Evolutionary conservation across 1,140 invertebrate species (phyloP).

Genomic region (Lepidurus arcticus): DNA sequence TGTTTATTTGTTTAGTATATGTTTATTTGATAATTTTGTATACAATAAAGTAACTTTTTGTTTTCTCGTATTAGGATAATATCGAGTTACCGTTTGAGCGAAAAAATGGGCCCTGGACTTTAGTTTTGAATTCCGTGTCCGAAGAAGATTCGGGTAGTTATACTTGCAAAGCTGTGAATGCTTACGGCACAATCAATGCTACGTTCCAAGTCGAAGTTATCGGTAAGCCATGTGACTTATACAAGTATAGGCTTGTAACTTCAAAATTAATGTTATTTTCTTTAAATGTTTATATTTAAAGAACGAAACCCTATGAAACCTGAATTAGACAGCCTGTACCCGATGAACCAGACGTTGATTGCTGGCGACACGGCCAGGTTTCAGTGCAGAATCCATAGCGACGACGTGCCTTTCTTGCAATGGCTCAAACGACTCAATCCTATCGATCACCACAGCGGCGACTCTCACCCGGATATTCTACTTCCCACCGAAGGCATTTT

Average conservation of each 20-base stretch:
- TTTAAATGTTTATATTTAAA: background rate
- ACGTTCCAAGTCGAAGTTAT: slow-evolving; percentile 34
- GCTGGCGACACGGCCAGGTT: slow-evolving; percentile 35
- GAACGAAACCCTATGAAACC: slow-evolving; percentile 32
- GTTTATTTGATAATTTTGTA: background rate
- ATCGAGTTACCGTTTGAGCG: slow-evolving; percentile 28
- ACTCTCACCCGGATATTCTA: slow-evolving; percentile 26
- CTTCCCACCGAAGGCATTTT: background rate
- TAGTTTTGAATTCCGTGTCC: slow-evolving; percentile 27
- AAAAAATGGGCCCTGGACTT: slow-evolving; percentile 25
- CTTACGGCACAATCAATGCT: slow-evolving; percentile 32
- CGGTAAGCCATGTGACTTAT: slow-evolving; percentile 6
- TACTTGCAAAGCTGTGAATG: slow-evolving; percentile 31
- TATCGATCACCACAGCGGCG: slow-evolving; percentile 19
- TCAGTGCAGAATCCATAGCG: slow-evolving; percentile 36
- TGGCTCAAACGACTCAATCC: slow-evolving; percentile 36
- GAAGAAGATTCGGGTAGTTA: slow-evolving; percentile 34
- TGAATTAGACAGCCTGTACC: slow-evolving; percentile 31
- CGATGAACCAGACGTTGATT: slow-evolving; percentile 35
- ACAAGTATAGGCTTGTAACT: background rate
- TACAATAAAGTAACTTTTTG: background rate
- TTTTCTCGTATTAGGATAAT: slow-evolving; percentile 30
- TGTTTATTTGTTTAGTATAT: background rate
- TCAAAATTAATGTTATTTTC: background rate
- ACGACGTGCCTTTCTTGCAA: slow-evolving; percentile 36